A percentile compares a stretch with the other conserved stretches of the same genome.
phyloP scores from a whole-genome alignment of 2,113 vertebrate genomes.

The Peromyscus californicus region DNA sequence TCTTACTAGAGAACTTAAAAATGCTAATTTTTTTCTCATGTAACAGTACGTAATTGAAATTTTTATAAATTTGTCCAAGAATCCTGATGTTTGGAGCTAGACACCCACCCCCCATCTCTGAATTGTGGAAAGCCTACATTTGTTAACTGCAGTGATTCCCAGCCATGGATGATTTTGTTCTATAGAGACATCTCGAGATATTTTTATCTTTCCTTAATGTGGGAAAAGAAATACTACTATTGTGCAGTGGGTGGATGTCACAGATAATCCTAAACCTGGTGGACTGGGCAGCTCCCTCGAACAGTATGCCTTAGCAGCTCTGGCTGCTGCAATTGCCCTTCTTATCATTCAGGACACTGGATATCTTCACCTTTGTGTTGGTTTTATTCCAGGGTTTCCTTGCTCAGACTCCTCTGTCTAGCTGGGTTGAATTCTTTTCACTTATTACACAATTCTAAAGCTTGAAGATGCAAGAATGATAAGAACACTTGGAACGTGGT shows the following conservation, averaged over 20 bases:
- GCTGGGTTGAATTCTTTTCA: not conserved
- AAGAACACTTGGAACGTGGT: not conserved
- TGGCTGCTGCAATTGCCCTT: not conserved
- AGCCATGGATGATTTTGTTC: not conserved
- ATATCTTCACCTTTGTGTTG: not conserved
- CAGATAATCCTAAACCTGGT: not conserved
- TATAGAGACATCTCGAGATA: not conserved
- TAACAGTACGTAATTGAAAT: constrained; percentile 2
- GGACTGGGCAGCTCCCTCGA: no score
- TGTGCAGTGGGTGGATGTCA: not conserved
- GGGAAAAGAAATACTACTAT: not conserved
- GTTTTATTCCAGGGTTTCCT: not conserved
- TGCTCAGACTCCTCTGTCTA: not conserved
- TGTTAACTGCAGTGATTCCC: not conserved
- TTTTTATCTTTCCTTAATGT: not conserved
- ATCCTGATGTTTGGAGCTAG: constrained; percentile 19
- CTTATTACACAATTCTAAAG: not conserved
- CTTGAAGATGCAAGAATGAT: not conserved
- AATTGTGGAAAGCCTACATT: not conserved
- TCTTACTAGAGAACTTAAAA: not conserved
- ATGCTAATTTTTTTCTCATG: constrained; percentile 52
- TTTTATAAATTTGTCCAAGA: constrained; percentile 1
- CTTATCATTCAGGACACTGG: not conserved
- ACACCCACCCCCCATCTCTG: not conserved
- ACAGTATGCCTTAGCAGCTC: not conserved